Conservation (phyloP, 2,888 invertebrate genomes). For the Pyrrhosoma nymphula region DNA sequence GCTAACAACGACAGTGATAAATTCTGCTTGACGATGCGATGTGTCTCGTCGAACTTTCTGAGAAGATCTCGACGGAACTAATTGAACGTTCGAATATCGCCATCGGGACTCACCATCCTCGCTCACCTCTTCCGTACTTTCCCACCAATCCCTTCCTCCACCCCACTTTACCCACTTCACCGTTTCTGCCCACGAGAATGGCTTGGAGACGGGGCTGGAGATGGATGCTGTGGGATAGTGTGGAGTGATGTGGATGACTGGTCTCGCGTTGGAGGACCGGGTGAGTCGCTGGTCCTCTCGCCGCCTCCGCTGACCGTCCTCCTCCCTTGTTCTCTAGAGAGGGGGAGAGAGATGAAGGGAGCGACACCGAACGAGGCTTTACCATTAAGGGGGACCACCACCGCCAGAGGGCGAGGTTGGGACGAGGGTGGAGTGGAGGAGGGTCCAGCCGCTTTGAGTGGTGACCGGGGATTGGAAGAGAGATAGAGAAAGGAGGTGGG, state of each 20-base stretch:
- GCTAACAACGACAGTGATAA: too few relatives aligned
- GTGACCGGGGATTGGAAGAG: not conserved
- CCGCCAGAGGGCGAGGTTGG: not conserved
- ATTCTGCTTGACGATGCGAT: too few relatives aligned
- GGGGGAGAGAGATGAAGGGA: not conserved
- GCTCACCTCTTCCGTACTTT: too few relatives aligned
- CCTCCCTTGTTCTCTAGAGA: not conserved
- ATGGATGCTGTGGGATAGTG: not conserved
- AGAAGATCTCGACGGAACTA: too few relatives aligned
- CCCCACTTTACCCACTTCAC: not conserved
- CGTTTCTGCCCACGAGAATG: not conserved
- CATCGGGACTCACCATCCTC: too few relatives aligned
- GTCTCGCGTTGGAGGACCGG: not conserved
- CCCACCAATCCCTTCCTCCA: not conserved
- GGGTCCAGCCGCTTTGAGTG: not conserved
- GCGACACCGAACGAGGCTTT: constrained; percentile 53
- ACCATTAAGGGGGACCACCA: constrained; percentile 32
- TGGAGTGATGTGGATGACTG: not conserved
- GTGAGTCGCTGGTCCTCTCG: not conserved
- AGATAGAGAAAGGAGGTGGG: too few relatives aligned
- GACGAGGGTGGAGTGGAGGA: not conserved
- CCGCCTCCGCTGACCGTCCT: not conserved
- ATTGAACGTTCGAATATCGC: too few relatives aligned
- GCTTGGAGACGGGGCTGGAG: not conserved
- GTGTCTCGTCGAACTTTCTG: too few relatives aligned